Evolutionary conservation across 2,888 invertebrate genomes (phyloP).

Genomic region (Cheilosia soror): DNA sequence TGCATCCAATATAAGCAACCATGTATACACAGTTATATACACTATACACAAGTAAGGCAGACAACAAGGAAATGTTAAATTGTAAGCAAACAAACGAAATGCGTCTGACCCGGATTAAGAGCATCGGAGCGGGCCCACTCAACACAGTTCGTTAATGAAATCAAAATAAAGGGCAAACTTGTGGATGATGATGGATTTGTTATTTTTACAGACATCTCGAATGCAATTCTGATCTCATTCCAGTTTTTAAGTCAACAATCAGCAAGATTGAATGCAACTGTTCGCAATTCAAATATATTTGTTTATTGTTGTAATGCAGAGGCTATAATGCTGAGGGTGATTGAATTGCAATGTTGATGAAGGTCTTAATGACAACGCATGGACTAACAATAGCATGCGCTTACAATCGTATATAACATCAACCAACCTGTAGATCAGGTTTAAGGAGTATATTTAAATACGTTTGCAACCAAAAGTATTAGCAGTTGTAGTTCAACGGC

Average conservation of each 20-base stretch:
- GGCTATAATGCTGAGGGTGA: constrained; percentile 1
- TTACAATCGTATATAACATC: background rate
- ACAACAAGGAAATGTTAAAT: constrained; percentile 27
- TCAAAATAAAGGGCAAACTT: constrained; percentile 28
- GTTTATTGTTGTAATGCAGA: constrained; percentile 5
- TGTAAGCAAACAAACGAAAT: constrained; percentile 27
- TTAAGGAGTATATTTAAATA: background rate
- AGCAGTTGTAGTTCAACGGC: too few relatives aligned
- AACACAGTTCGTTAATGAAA: constrained; percentile 21
- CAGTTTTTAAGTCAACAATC: constrained; percentile 29
- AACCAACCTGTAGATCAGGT: background rate
- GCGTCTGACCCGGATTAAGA: constrained; percentile 40
- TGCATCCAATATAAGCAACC: too few relatives aligned
- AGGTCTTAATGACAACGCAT: background rate
- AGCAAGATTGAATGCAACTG: constrained; percentile 18
- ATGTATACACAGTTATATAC: background rate
- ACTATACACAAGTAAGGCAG: background rate
- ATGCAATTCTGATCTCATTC: constrained; percentile 29
- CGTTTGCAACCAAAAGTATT: too few relatives aligned
- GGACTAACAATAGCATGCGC: background rate
- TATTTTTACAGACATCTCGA: constrained; percentile 20
- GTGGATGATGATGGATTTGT: constrained; percentile 25
- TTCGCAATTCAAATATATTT: background rate
- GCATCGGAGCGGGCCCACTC: background rate
- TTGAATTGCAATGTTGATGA: background rate